Percentiles rank a stretch among this genome's conserved stretches.
Conservation (phyloP, 2,888 invertebrate genomes). For the Quadroppia sp. region DNA sequence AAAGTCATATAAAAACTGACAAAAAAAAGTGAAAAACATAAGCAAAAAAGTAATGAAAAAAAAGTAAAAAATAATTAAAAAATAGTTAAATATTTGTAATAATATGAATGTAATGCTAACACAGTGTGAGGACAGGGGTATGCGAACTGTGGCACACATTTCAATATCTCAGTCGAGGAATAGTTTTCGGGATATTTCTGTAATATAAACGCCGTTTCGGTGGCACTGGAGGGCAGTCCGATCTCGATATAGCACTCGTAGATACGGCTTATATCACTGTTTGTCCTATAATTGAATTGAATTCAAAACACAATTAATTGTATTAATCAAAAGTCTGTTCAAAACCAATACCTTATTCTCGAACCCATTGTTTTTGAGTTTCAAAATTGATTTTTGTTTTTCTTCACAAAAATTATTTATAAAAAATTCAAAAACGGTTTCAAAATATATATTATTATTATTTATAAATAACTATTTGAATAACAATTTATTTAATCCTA, state of each 20-base stretch:
- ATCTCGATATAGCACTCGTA: slow-evolving; percentile 38
- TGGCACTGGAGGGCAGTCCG: slow-evolving; percentile 3
- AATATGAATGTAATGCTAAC: neutral
- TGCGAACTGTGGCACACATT: slow-evolving; percentile 50
- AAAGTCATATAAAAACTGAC: too few relatives aligned
- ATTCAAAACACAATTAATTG: neutral
- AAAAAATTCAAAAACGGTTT: too few relatives aligned
- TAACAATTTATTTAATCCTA: too few relatives aligned
- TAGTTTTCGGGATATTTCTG: slow-evolving; percentile 51
- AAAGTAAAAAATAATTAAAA: neutral
- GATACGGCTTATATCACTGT: slow-evolving; percentile 26
- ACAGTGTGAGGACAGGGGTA: slow-evolving; percentile 49
- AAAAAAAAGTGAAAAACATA: too few relatives aligned
- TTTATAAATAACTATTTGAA: too few relatives aligned
- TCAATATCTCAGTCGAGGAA: slow-evolving; percentile 49
- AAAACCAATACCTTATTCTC: neutral
- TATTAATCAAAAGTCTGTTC: neutral
- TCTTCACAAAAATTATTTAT: too few relatives aligned
- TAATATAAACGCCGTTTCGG: slow-evolving; percentile 46
- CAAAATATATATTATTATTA: too few relatives aligned
- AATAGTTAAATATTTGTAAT: neutral
- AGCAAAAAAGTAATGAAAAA: neutral
- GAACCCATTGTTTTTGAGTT: slow-evolving; percentile 9
- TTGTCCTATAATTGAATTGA: slow-evolving; percentile 23
- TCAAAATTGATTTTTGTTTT: too few relatives aligned